These are phyloP conservation scores for Yoshiicerus persimilis DNA, from an alignment of 1,140 invertebrate genomes.

Conservation along the genomic window DNA sequence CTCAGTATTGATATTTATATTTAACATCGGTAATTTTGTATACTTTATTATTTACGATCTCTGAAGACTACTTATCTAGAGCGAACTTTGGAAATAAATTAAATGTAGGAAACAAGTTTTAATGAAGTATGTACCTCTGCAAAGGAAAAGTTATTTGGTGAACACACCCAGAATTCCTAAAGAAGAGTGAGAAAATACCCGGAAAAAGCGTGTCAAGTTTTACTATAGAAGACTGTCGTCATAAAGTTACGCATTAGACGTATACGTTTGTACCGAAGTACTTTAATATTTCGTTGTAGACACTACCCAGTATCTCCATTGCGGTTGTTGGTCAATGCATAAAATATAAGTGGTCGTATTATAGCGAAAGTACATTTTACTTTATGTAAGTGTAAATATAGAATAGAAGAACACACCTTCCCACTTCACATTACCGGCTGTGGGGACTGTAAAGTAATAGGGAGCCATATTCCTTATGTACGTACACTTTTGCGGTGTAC, in stretches of 20 bases:
- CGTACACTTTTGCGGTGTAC: not conserved
- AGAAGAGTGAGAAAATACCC: not conserved
- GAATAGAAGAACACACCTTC: not conserved
- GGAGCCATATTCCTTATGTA: not conserved
- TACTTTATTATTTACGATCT: not conserved
- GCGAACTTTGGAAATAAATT: not conserved
- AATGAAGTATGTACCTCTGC: not conserved
- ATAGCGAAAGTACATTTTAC: not conserved
- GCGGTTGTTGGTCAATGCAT: not conserved
- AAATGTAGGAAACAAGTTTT: not conserved
- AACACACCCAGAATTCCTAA: not conserved
- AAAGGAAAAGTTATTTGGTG: not conserved
- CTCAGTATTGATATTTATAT: no score
- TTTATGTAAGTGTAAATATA: not conserved
- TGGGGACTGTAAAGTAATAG: not conserved
- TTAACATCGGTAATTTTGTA: no score
- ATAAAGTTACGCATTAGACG: not conserved
- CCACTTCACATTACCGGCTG: not conserved
- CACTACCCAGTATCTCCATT: not conserved
- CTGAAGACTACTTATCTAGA: not conserved
- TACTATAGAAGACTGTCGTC: not conserved
- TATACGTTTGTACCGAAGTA: not conserved
- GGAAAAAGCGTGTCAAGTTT: not conserved
- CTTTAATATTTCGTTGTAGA: not conserved
- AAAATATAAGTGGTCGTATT: constrained; percentile 1